A percentile compares a stretch with the other conserved stretches of the same genome.
Evolutionary conservation across 2,113 vertebrate species (phyloP).

Genomic region (Orientallactaga bullata): DNA sequence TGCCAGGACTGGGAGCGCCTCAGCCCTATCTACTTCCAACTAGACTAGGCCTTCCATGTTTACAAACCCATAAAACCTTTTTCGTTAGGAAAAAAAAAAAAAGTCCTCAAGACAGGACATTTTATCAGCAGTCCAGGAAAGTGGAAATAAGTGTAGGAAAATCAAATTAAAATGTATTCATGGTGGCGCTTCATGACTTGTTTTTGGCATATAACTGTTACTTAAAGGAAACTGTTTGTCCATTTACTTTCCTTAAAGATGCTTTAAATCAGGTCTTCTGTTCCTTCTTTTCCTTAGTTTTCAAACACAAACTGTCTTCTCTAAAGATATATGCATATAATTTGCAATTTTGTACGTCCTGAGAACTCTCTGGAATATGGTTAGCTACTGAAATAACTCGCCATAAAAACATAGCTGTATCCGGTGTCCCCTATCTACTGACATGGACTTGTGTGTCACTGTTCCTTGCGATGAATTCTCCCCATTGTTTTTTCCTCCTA

Average conservation of each 20-base stretch:
- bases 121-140: constrained; percentile 29
- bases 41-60: background rate
- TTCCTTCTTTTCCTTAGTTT: constrained; percentile 3
- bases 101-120: background rate
- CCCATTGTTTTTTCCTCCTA: background rate
- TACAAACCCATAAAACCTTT: background rate
- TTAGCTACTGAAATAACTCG: constrained; percentile 35
- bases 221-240: constrained; percentile 5
- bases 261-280: background rate
- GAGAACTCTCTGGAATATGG: constrained; percentile 7
- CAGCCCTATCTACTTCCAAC: background rate
- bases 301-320: constrained; percentile 8
- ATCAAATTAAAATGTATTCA: constrained; percentile 15
- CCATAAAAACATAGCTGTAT: background rate
- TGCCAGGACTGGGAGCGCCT: no score
- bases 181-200: background rate
- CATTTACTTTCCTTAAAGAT: constrained; percentile 28
- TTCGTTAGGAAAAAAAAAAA: constrained; percentile 34
- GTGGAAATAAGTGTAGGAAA: constrained; percentile 30
- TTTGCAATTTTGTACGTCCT: constrained; percentile 25
- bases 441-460: background rate
- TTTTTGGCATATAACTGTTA: constrained; percentile 15
- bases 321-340: constrained; percentile 20
- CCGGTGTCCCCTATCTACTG: background rate
- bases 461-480: background rate